Base-by-base conservation (phyloP, 2,797 vertebrate genomes). In the Amphiprion clarkii region DNA sequence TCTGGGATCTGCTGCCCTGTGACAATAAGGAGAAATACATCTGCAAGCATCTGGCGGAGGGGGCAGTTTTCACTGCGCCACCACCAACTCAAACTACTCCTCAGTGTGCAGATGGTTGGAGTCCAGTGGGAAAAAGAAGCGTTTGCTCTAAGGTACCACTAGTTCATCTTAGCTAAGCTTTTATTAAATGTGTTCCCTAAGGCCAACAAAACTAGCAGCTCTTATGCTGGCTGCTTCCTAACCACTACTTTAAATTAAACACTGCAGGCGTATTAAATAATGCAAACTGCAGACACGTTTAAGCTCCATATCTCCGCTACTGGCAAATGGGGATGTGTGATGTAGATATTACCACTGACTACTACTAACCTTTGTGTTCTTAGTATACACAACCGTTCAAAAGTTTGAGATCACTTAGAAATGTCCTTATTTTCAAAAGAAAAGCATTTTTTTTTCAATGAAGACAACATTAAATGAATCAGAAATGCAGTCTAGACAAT, bases 1-100 rank as follows among this genome's bases (percentile, higher is more conserved):
- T 99, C 80, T 99, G 98, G 98, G 97, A 98, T 90, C 85, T 98
- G 76, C 79, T 97, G 76, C 95, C 93, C 61, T 99, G 98, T 87
- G 94, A 95, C 52, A 96, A 95, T 60, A 95, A 90, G 44, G 95
- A 95, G 68, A 99, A 97, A 79, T 99, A 97, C 87, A 93, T 99
- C 57, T 99, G 98, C 85, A 98, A 98, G 81, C 83, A 95, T 16
- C 94, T 91, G 94, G 97, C 96, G 55, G 94, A 96, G 42, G 97
- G 96, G 61, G 91, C 95, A 1, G 93, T 95, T 0, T 40, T 84
- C 14, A 97, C 97, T 0, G 86, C 87, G 0, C 76, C 84, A 69
- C 95, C 96, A 2, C 91, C 95, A 1, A 97, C 96, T 46, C 93
- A 94, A 39, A 71, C 91, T 1, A 39, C 86, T 51, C 95, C 94